These are phyloP conservation scores for Leptinotarsa undecemlineata DNA, from an alignment of 1,140 invertebrate genomes.

Conservation along the genomic window DNA sequence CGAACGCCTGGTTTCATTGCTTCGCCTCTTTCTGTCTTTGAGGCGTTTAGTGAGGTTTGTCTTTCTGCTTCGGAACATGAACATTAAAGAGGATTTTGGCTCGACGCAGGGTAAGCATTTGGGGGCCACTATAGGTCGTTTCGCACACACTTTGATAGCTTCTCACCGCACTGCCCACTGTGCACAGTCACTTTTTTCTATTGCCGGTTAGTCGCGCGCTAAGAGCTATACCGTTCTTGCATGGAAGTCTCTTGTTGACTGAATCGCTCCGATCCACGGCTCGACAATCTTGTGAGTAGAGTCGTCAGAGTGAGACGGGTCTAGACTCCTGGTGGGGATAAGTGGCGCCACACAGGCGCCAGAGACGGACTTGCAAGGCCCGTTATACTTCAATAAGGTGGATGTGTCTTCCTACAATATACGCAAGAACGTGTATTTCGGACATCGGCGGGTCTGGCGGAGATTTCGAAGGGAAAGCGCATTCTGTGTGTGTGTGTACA, in stretches of 20 bases:
- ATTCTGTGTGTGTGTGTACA: not conserved
- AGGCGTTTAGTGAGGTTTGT: constrained; percentile 68
- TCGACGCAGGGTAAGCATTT: constrained; percentile 58
- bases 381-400: constrained; percentile 24
- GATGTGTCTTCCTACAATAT: not conserved
- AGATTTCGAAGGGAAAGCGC: not conserved
- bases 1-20: constrained; percentile 58
- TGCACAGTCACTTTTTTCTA: constrained; percentile 23
- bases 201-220: not conserved
- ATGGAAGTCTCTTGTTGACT: constrained; percentile 14
- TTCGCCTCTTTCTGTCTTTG: constrained; percentile 62
- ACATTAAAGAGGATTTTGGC: constrained; percentile 63
- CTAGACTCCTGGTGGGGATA: constrained; percentile 43
- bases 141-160: constrained; percentile 29
- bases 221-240: constrained; percentile 1
- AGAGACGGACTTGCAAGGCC: constrained; percentile 46
- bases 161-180: constrained; percentile 14
- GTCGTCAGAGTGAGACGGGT: constrained; percentile 37
- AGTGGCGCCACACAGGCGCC: constrained; percentile 51
- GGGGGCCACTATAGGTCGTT: constrained; percentile 58
- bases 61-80: constrained; percentile 75
- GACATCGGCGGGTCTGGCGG: not conserved
- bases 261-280: constrained; percentile 14
- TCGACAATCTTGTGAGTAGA: constrained; percentile 16
- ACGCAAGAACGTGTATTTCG: not conserved